Conservation (phyloP, 2,888 invertebrate genomes). For the Drosophila macrospina region DNA sequence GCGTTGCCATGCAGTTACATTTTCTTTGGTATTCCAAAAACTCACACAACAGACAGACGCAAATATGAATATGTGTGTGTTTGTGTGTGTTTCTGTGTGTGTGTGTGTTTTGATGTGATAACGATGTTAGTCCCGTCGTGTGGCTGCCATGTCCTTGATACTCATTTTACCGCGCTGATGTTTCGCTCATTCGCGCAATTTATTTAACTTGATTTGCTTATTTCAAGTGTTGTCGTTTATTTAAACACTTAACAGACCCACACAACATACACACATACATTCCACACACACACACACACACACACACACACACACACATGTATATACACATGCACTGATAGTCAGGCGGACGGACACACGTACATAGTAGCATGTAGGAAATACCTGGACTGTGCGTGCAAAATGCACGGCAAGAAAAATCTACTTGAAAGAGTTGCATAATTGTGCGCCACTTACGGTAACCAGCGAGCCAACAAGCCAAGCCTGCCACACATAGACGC, state of each 20-base stretch:
- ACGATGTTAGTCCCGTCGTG: conserved; percentile 42
- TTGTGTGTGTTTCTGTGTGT: no score
- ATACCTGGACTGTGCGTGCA: conserved; percentile 44
- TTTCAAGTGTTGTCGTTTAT: conserved; percentile 80
- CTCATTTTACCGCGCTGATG: conserved; percentile 59
- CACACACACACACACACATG: not conserved
- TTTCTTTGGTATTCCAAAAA: conserved; percentile 8
- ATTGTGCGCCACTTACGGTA: conserved; percentile 50
- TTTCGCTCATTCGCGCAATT: conserved; percentile 74
- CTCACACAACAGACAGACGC: not conserved
- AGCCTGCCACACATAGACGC: conserved; percentile 11
- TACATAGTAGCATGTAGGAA: not conserved
- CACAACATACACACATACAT: conserved; percentile 5
- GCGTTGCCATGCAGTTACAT: conserved; percentile 13
- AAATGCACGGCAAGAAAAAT: conserved; percentile 66
- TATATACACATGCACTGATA: conserved; percentile 7
- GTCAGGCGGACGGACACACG: conserved; percentile 4
- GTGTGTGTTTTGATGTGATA: conserved; percentile 29
- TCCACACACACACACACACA: conserved; percentile 5
- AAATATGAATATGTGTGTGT: conserved; percentile 3
- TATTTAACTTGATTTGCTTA: conserved; percentile 82
- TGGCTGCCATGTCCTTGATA: conserved; percentile 35
- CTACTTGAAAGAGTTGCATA: conserved; percentile 50
- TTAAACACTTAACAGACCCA: conserved; percentile 67
- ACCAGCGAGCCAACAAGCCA: conserved; percentile 8